Conservation (phyloP, 2,888 invertebrate genomes). For the Apoda limacodes region DNA sequence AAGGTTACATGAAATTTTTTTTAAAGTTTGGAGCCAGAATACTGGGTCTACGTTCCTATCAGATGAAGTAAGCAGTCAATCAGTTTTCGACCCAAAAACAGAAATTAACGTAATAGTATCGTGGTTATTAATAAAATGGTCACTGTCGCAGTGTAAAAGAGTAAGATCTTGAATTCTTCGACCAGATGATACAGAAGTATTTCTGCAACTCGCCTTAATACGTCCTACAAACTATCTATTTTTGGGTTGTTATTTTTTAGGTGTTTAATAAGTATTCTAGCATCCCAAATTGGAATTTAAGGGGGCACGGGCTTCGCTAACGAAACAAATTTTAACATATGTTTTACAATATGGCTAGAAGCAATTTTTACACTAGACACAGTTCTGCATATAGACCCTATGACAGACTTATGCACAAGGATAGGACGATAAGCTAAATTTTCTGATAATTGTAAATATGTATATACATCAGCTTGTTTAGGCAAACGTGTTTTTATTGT, state of each 20-base stretch:
- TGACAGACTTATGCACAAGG: constrained; percentile 19
- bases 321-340: constrained; percentile 15
- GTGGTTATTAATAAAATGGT: constrained; percentile 11
- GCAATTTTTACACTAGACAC: too few species aligned
- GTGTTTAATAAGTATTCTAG: constrained; percentile 9
- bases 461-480: constrained; percentile 6
- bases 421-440: constrained; percentile 16
- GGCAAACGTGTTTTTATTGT: too few species aligned
- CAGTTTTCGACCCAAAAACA: constrained; percentile 19
- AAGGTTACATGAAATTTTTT: neutral
- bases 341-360: constrained; percentile 10
- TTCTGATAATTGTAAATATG: constrained; percentile 10
- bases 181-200: constrained; percentile 17
- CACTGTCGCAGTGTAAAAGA: constrained; percentile 10
- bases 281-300: constrained; percentile 16
- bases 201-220: constrained; percentile 9
- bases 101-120: constrained; percentile 15
- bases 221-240: constrained; percentile 9
- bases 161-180: constrained; percentile 19
- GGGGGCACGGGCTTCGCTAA: constrained; percentile 5
- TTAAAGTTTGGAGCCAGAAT: constrained; percentile 9
- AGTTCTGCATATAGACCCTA: constrained; percentile 16
- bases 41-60: constrained; percentile 11
- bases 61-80: constrained; percentile 6
- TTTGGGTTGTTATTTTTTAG: constrained; percentile 5